Base-by-base conservation (phyloP, 2,113 vertebrate genomes). In the Pterocles burchelli region DNA sequence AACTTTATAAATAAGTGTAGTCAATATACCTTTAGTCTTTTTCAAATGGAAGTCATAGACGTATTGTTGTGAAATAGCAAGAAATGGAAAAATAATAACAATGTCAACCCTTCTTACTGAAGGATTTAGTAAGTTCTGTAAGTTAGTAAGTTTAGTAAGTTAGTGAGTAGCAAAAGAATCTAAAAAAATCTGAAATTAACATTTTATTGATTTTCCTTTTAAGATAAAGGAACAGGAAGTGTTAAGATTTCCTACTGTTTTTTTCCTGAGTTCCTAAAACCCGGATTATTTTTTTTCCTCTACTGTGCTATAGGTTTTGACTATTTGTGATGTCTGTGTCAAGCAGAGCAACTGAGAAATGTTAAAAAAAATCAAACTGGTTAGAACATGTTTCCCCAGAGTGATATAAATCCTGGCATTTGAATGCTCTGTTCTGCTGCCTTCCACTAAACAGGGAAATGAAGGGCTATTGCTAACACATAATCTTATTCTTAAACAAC, bases 371-470 rank as follows among this genome's bases (percentile, higher is more conserved):
- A 16, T 25, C 72, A 74, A 81, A 86, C 78, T 93, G 45, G 38
- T 86, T 79, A 45, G 52, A 78, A 84, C 41, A 46, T 5, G 62
- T 78, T 90, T 90, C 85, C 88, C 83, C 55, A 41, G 95, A 94
- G 93, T 81, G 75, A 67, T 70, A 93, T 78, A 89, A 96, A 94
- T 92, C 80, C 88, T 20, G 33, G 28, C 73, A 55, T 89, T 78
- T 84, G 59, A 75, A 81, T 82, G 82, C 18, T 62, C 2, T 8
- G 28, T 74, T 72, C 76, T 11, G 1, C 65, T 87, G 41, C 88
- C 61, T 95, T 67, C 36, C 59, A 20, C 83, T 43, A 55, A 84
- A 68, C 52, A 86, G 90, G 48, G 72, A 57, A 89, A 93, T 0
- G 8, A 93, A 94, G 36, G 82, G 68, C 92, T 67, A 1, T 49